These are phyloP conservation scores for Epinotia demarniana DNA, from an alignment of 2,888 invertebrate species.

Conservation along the genomic window DNA sequence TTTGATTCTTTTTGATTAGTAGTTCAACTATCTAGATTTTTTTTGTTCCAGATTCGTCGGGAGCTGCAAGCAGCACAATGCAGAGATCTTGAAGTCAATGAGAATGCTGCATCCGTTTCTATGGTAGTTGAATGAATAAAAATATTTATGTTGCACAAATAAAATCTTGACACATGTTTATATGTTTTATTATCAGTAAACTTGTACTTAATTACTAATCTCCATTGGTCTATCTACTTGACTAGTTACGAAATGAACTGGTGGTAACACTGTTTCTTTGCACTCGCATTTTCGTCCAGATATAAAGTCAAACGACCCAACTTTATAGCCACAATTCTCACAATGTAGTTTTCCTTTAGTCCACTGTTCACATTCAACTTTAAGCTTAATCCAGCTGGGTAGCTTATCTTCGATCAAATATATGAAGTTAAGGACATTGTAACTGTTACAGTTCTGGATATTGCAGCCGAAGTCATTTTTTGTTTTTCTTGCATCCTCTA, in stretches of 20 bases:
- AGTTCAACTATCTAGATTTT: background rate
- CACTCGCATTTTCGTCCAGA: conserved; percentile 87
- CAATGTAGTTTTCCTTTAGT: conserved; percentile 88
- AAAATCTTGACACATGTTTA: conserved; percentile 24
- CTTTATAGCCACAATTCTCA: conserved; percentile 83
- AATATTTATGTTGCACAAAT: conserved; percentile 34
- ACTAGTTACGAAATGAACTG: conserved; percentile 86
- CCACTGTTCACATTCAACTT: conserved; percentile 85
- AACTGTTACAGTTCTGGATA: conserved; percentile 62
- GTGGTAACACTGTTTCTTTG: conserved; percentile 79
- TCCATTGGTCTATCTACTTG: conserved; percentile 84
- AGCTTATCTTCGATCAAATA: conserved; percentile 84
- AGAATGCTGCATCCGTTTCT: conserved; percentile 55
- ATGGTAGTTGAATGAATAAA: conserved; percentile 71
- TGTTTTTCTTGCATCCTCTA: conserved; percentile 56
- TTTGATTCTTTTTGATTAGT: too few species aligned
- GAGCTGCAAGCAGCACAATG: conserved; percentile 94
- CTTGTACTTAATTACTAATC: conserved; percentile 41
- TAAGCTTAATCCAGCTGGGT: conserved; percentile 83
- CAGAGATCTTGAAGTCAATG: conserved; percentile 88
- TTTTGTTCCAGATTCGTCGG: conserved; percentile 87
- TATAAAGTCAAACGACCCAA: conserved; percentile 88
- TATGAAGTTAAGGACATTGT: conserved; percentile 68
- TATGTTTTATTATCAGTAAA: conserved; percentile 11
- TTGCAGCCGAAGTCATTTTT: conserved; percentile 56